Base-by-base conservation (phyloP, 2,113 vertebrate genomes). In the Pagrus major region DNA sequence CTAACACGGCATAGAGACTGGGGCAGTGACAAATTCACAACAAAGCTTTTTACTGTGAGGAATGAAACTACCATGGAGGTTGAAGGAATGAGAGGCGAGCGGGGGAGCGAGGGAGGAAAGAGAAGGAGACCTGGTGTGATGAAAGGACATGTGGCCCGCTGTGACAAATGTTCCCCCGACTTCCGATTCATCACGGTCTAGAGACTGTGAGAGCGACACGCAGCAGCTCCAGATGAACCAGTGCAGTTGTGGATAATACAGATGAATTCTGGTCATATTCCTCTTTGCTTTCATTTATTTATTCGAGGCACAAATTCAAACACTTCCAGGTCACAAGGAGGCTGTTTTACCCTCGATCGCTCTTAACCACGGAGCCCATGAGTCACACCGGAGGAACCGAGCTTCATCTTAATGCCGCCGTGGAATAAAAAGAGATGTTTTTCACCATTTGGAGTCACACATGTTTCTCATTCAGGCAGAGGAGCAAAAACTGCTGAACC, bases 1-100 rank as follows among this genome's bases (percentile, higher is more conserved):
- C 80, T 81, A 72, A 78, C 80, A n/a, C 80, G 41, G 75, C 83
- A 51, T 49, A 12, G 71, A 64, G 51, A 70, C 70, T 49, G 14
- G 1, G 37, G 80, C 74, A 39, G 76, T 81, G 89, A 91, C 87
- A 89, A 80, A 93, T 89, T 85, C 85, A 85, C 86, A 90, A 89
- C 90, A 90, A 90, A 89, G 59, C 52, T 71, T 72, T 75, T 84
- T n/a, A 82, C 81, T 76, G 63, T 83, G 87, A 88, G 78, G 79
- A 88, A 93, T 91, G 77, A 84, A 85, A 88, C 66, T 23, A 85
- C 61, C 78, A 63, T 75, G 67, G 80, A 81, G 72, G 86, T 74
- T 78, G 82, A 88, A 83, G 87, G 81, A 86, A 79, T 35, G 78
- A 79, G 81, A 42, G 76, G 67, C 12, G 35, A 71, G 73, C 6